Evolutionary conservation across 2,797 vertebrate genomes (phyloP).

Genomic region (Leptatherina wallacei): DNA sequence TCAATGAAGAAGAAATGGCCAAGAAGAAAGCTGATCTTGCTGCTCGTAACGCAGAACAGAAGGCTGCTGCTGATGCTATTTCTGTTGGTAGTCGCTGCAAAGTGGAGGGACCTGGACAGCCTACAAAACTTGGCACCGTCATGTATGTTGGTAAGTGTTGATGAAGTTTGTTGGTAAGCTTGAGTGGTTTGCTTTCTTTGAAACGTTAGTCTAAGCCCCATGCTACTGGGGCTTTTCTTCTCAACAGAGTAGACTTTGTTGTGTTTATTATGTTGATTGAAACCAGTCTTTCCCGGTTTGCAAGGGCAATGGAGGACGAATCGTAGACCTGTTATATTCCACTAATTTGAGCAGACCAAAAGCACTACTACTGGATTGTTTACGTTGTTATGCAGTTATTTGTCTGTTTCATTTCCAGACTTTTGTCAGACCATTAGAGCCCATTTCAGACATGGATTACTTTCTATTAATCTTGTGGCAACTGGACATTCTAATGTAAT

Average conservation of each 20-base stretch:
- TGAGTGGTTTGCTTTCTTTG: slow-evolving; percentile 20
- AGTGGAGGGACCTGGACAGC: slow-evolving; percentile 84
- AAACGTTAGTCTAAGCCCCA: slow-evolving; percentile 11
- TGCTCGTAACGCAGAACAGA: slow-evolving; percentile 81
- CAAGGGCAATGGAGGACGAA: background rate
- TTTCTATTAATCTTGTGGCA: background rate
- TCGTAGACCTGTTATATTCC: background rate
- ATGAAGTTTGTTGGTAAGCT: background rate
- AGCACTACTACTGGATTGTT: background rate
- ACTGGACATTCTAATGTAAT: background rate
- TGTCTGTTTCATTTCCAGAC: background rate
- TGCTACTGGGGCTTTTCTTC: slow-evolving; percentile 20
- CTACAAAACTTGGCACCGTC: slow-evolving; percentile 86
- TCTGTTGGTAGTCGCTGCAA: slow-evolving; percentile 86
- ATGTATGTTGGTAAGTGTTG: slow-evolving; percentile 91
- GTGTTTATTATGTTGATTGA: background rate
- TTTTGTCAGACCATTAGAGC: background rate
- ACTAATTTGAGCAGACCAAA: background rate
- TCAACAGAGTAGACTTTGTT: slow-evolving; percentile 21
- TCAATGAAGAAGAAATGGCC: slow-evolving; percentile 81
- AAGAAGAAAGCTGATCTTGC: slow-evolving; percentile 75
- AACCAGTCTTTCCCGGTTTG: background rate
- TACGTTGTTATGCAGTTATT: background rate
- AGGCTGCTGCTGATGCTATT: slow-evolving; percentile 80
- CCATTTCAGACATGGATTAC: background rate